Conservation (phyloP, 2,797 vertebrate genomes). For the Tenualosa thibaudeaui region DNA sequence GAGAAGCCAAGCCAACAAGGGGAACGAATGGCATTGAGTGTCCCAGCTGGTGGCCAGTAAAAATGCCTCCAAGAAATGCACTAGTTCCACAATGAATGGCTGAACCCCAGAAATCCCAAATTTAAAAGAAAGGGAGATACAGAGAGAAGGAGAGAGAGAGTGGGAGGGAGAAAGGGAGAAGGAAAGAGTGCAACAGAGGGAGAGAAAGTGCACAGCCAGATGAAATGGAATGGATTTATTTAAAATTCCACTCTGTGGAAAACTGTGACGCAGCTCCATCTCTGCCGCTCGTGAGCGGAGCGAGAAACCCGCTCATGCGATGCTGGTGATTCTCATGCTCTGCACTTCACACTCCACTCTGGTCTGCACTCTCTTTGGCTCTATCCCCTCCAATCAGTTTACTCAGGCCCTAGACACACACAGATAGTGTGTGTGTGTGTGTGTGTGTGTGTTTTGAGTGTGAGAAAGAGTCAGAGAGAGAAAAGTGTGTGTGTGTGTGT, state of each 20-base stretch:
- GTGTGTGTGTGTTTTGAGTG: too few species aligned
- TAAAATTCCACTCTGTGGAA: conserved; percentile 44
- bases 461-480: too few species aligned
- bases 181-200: background rate
- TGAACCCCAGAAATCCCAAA: conserved; percentile 46
- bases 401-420: background rate
- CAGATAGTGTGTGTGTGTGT: too few species aligned
- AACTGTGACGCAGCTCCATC: conserved; percentile 45
- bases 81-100: conserved; percentile 42
- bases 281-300: conserved; percentile 48
- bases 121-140: conserved; percentile 32
- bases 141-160: background rate
- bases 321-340: conserved; percentile 53
- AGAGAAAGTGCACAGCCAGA: conserved; percentile 5
- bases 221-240: conserved; percentile 34
- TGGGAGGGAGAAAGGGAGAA: background rate
- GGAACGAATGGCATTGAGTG: conserved; percentile 50
- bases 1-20: conserved; percentile 45
- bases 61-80: conserved; percentile 43
- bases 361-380: conserved; percentile 31
- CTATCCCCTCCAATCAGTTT: background rate
- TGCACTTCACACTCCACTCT: background rate
- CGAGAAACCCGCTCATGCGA: conserved; percentile 46
- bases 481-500: too few species aligned
- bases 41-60: conserved; percentile 48